A percentile compares a stretch with the other conserved stretches of the same genome.
Evolutionary conservation across 2,888 invertebrate species (phyloP).

Genomic region (Abrostola triplasia): DNA sequence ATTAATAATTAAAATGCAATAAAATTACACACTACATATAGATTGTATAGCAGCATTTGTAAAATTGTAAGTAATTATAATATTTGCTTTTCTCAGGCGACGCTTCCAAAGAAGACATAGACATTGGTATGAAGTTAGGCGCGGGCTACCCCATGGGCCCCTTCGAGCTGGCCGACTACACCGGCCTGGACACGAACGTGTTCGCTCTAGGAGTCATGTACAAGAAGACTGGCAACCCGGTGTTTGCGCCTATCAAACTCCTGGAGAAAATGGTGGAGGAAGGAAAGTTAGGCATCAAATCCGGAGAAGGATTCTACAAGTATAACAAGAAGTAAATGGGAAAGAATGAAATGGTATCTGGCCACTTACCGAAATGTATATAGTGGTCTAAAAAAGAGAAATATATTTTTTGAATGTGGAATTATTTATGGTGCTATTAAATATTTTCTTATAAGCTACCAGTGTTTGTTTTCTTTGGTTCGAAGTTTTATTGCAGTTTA

Average conservation of each 20-base stretch:
- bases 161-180: conserved; percentile 89
- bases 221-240: conserved; percentile 78
- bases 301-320: conserved; percentile 92
- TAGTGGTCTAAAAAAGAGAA: not conserved
- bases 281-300: conserved; percentile 93
- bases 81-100: conserved; percentile 82
- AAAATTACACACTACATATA: too few relatives aligned
- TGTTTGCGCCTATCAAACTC: conserved; percentile 72
- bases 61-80: too few relatives aligned
- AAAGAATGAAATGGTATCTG: not conserved
- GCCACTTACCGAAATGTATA: too few relatives aligned
- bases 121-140: conserved; percentile 96
- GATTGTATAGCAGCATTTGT: too few relatives aligned
- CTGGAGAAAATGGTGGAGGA: conserved; percentile 92
- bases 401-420: not conserved
- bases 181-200: conserved; percentile 93
- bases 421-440: conserved; percentile 1
- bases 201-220: conserved; percentile 92
- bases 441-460: not conserved
- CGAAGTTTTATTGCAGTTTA: not conserved
- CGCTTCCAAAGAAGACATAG: conserved; percentile 93
- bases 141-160: conserved; percentile 97
- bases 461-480: not conserved
- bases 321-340: conserved; percentile 41
- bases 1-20: too few relatives aligned